Conservation (phyloP, 1,140 invertebrate genomes). For the Physella acuta region DNA sequence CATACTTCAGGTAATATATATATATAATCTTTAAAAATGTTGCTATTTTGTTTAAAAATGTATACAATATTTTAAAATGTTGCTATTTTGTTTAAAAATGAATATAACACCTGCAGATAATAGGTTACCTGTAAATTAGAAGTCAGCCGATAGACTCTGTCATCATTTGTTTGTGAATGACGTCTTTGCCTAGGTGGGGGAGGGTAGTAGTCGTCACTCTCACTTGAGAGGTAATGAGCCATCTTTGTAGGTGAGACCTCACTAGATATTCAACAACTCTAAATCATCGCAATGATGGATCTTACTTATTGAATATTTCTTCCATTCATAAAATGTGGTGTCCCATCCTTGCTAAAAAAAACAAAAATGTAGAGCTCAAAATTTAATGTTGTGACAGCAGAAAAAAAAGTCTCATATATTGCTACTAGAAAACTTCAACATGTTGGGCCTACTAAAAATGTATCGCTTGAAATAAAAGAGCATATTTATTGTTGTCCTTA, state of each 20-base stretch:
- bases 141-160: slow-evolving; percentile 23
- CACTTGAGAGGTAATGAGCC: slow-evolving; percentile 24
- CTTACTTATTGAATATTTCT: neutral
- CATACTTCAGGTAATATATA: too few relatives aligned
- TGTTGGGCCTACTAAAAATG: too few relatives aligned
- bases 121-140: slow-evolving; percentile 17
- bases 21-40: too few relatives aligned
- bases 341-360: neutral
- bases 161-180: slow-evolving; percentile 22
- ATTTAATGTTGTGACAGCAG: too few relatives aligned
- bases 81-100: too few relatives aligned
- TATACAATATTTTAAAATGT: too few relatives aligned
- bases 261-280: neutral
- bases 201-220: slow-evolving; percentile 24
- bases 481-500: too few relatives aligned
- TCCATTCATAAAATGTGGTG: neutral
- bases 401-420: too few relatives aligned
- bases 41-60: too few relatives aligned
- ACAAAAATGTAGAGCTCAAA: neutral
- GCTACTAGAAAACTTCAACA: too few relatives aligned
- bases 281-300: neutral
- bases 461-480: too few relatives aligned
- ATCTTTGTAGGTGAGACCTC: neutral
- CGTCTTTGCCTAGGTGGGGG: neutral
- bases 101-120: too few relatives aligned